These are phyloP conservation scores for Danionella dracula DNA, from an alignment of 2,797 vertebrate species.

Conservation along the genomic window DNA sequence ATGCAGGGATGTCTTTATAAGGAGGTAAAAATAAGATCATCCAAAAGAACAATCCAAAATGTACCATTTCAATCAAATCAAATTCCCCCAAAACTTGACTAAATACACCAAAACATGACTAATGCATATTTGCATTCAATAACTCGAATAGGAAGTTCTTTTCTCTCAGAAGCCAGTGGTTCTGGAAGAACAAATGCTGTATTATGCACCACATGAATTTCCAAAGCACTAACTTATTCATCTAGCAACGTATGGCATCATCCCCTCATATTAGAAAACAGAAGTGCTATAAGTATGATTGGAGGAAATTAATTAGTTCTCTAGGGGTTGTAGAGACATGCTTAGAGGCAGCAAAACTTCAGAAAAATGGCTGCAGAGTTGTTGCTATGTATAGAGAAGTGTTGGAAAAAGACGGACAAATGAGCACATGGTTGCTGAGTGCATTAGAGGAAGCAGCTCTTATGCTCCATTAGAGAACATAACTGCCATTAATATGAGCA, in stretches of 20 bases:
- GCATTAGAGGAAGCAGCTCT: constrained; percentile 18
- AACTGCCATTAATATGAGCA: constrained; percentile 21
- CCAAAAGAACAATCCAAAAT: too few relatives aligned
- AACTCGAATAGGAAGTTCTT: background rate
- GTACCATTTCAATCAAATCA: too few relatives aligned
- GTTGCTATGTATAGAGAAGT: constrained; percentile 5
- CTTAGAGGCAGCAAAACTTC: background rate
- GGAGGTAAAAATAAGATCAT: too few relatives aligned
- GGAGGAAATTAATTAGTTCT: constrained; percentile 15
- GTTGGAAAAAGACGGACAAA: constrained; percentile 19
- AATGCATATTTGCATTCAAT: too few relatives aligned
- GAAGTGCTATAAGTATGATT: background rate
- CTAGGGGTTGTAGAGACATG: background rate
- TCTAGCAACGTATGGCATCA: background rate
- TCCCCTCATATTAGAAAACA: constrained; percentile 4
- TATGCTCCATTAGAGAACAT: constrained; percentile 29
- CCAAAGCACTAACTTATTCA: background rate
- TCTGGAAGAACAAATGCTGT: background rate
- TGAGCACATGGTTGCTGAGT: constrained; percentile 25
- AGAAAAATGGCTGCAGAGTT: background rate
- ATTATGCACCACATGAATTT: background rate
- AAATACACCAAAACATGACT: too few relatives aligned
- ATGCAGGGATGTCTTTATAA: too few relatives aligned
- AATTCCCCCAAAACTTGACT: too few relatives aligned
- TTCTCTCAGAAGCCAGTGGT: background rate